Conservation (phyloP, 2,797 vertebrate genomes). For the Tauraco hartlaubi region DNA sequence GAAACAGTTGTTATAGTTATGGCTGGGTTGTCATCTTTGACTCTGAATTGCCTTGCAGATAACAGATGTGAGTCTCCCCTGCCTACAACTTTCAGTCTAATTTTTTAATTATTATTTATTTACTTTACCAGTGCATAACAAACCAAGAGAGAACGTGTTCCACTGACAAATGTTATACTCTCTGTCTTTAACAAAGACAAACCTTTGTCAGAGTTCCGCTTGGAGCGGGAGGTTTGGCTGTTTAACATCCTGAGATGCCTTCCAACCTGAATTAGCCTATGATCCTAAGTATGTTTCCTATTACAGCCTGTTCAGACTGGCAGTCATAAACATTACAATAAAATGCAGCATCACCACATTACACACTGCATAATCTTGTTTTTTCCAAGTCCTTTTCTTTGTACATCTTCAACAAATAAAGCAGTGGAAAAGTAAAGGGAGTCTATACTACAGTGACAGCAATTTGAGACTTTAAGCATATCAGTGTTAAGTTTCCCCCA, state of each 20-base stretch:
- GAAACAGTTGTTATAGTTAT: background rate
- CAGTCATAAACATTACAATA: background rate
- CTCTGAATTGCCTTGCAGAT: background rate
- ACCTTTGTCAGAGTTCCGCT: background rate
- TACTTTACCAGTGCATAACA: background rate
- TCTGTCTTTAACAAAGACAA: background rate
- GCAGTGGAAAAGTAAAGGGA: background rate
- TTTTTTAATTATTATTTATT: background rate
- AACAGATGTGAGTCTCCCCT: background rate
- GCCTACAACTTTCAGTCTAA: background rate
- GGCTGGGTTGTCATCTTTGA: background rate
- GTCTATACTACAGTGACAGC: background rate
- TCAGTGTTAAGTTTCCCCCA: background rate
- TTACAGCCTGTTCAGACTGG: background rate
- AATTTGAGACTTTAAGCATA: background rate
- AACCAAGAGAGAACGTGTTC: background rate
- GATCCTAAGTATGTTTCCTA: background rate
- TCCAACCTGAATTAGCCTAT: background rate
- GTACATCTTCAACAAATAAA: background rate
- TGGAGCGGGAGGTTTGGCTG: background rate
- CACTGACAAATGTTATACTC: background rate
- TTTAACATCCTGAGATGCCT: background rate
- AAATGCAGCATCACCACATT: background rate
- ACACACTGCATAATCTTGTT: background rate
- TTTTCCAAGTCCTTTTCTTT: background rate